These are phyloP conservation scores for Hypselothyrea guttata DNA, from an alignment of 2,888 invertebrate genomes.

Conservation along the genomic window DNA sequence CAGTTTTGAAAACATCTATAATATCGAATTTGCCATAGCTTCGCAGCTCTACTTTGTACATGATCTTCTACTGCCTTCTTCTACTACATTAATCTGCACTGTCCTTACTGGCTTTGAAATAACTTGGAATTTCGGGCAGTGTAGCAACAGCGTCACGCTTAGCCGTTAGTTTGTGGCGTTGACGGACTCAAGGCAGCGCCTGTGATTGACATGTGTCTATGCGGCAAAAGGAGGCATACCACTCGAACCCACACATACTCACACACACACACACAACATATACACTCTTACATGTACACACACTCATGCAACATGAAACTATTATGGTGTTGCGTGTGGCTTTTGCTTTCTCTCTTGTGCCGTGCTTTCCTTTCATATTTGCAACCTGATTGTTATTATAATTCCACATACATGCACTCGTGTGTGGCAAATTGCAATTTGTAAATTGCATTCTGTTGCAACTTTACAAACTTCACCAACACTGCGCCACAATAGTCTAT, in stretches of 20 bases:
- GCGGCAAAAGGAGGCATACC: conserved; percentile 34
- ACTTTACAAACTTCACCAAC: conserved; percentile 27
- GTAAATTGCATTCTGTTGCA: conserved; percentile 33
- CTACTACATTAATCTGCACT: too few relatives aligned
- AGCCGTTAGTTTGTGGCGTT: conserved; percentile 11
- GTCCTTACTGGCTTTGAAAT: too few relatives aligned
- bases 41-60: too few relatives aligned
- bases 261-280: neutral
- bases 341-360: neutral
- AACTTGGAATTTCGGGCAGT: conserved; percentile 22
- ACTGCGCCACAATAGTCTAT: conserved; percentile 8
- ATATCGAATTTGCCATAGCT: too few relatives aligned
- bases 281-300: too few relatives aligned
- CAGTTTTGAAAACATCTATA: too few relatives aligned
- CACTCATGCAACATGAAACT: neutral
- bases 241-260: conserved; percentile 42
- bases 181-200: conserved; percentile 27
- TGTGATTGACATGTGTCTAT: conserved; percentile 71
- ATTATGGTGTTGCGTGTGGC: neutral
- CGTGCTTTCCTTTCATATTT: conserved; percentile 22
- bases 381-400: conserved; percentile 55
- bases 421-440: conserved; percentile 37
- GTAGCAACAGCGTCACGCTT: conserved; percentile 7
- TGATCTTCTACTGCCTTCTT: too few relatives aligned
- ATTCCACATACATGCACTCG: conserved; percentile 22